phyloP scores from a whole-genome alignment of 2,113 vertebrate genomes.

The Coryphaenoides rupestris region DNA sequence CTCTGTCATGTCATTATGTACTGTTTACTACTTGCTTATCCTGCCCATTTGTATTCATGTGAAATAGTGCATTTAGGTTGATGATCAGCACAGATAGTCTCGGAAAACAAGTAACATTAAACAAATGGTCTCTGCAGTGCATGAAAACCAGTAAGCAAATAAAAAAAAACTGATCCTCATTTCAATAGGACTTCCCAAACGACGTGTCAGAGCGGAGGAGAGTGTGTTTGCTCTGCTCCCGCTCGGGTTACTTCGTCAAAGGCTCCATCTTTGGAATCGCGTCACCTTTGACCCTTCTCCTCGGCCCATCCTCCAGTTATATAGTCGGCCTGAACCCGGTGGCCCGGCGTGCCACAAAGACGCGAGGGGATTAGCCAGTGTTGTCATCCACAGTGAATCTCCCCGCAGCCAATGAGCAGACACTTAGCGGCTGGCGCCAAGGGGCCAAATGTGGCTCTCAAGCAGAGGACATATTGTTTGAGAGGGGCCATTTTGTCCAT shows the following conservation, averaged over 20 bases:
- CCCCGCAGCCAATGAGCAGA: constrained; percentile 28
- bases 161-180: too few relatives aligned
- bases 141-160: too few relatives aligned
- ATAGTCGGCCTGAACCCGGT: constrained; percentile 17
- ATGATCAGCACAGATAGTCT: too few relatives aligned
- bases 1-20: neutral
- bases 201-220: neutral
- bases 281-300: constrained; percentile 25
- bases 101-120: too few relatives aligned
- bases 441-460: neutral
- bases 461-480: neutral
- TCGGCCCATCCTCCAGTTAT: constrained; percentile 6
- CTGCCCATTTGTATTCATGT: constrained; percentile 43
- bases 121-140: too few relatives aligned
- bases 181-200: too few relatives aligned
- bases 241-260: neutral
- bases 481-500: constrained; percentile 18
- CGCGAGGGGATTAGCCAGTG: constrained; percentile 45
- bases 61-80: too few relatives aligned
- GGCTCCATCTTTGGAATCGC: constrained; percentile 17
- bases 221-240: neutral
- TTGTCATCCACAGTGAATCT: constrained; percentile 26
- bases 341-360: constrained; percentile 18
- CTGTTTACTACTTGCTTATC: constrained; percentile 30
- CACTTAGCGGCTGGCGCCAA: constrained; percentile 16